Evolutionary conservation across 1,140 invertebrate species (phyloP).

Genomic region (Lepidurus apus): DNA sequence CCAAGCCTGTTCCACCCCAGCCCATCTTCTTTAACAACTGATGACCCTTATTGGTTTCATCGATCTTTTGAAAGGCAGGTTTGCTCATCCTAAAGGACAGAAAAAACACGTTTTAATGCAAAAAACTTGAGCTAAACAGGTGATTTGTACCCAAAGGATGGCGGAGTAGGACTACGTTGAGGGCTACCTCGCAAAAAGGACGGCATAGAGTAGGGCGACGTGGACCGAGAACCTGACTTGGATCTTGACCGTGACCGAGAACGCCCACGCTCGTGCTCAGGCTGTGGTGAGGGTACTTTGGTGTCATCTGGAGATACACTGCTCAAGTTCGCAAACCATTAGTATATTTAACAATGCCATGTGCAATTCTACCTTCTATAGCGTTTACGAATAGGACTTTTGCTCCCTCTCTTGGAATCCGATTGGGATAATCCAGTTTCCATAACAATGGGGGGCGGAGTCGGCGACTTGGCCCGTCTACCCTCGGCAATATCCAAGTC

Average conservation of each 20-base stretch:
- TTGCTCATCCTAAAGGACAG: constrained; percentile 39
- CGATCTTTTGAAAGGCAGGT: constrained; percentile 55
- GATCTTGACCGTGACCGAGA: constrained; percentile 46
- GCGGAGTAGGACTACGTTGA: constrained; percentile 67
- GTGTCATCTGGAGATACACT: not conserved
- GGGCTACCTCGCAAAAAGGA: constrained; percentile 43
- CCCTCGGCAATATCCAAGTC: constrained; percentile 74
- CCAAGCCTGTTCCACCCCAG: constrained; percentile 80
- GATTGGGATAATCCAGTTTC: not conserved
- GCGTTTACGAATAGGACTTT: constrained; percentile 32
- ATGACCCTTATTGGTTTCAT: constrained; percentile 89
- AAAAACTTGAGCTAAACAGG: constrained; percentile 30
- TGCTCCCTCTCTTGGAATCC: constrained; percentile 33
- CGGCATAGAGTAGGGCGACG: constrained; percentile 39
- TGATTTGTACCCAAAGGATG: constrained; percentile 63
- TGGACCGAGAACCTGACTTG: constrained; percentile 45
- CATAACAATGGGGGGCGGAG: constrained; percentile 26
- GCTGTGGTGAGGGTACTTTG: constrained; percentile 36
- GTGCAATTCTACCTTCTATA: constrained; percentile 34
- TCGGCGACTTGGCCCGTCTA: constrained; percentile 56
- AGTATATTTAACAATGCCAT: constrained; percentile 33
- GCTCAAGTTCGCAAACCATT: constrained; percentile 36
- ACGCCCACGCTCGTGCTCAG: constrained; percentile 33
- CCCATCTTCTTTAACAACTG: constrained; percentile 94
- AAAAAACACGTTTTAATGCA: constrained; percentile 26